Base-by-base conservation (phyloP, 1,140 invertebrate genomes). In the Brachionus angularis region DNA sequence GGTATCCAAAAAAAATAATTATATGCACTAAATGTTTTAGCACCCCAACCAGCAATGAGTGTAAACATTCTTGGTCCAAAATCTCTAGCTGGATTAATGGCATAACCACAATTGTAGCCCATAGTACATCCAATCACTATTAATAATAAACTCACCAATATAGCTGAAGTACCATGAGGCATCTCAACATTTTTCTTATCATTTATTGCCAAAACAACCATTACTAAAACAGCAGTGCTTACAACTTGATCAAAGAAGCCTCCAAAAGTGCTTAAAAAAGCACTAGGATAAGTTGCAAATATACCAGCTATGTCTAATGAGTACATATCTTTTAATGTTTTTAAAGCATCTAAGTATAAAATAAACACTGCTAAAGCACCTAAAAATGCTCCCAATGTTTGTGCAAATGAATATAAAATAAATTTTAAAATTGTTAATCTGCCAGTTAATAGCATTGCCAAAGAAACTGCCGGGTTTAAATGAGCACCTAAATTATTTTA, bases 61-160 rank as follows among this genome's bases (percentile, higher is more conserved):
- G 83, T 83, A 74, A 87, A 86, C 8, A 86, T 72, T 55, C 86
- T 75, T 2, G 86, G 87, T 0, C 82, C 81, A 3, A 88, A 78
- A 76, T 87, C 86, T 53, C 86, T 76, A 8, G 86, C 86, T 8
- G 86, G 86, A 78, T 87, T 87, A 52, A 88, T 81, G 2, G 86
- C 84, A 71, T 84, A 86, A 16, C 86, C 86, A 74, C 84, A 85
- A 76, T 88, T 88, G 33, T 78, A 74, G 7, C 77, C 79, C 73
- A 85, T 85, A 14, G 84, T 79, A 75, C 85, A 79, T 18, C 84
- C 83, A 62, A 87, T 84, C 18, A 77, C 81, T 21, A 61, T 16
- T 23, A 72, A 25, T 4, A 71, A 5, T 27, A 72, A 50, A 14
- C 52, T 29, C 18, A 72, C 44, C 16, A 55, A 31, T 44, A 72